These are phyloP conservation scores for Actinia tenebrosa DNA, from an alignment of 64 coral and sea anemone genomes.

Conservation along the genomic window DNA sequence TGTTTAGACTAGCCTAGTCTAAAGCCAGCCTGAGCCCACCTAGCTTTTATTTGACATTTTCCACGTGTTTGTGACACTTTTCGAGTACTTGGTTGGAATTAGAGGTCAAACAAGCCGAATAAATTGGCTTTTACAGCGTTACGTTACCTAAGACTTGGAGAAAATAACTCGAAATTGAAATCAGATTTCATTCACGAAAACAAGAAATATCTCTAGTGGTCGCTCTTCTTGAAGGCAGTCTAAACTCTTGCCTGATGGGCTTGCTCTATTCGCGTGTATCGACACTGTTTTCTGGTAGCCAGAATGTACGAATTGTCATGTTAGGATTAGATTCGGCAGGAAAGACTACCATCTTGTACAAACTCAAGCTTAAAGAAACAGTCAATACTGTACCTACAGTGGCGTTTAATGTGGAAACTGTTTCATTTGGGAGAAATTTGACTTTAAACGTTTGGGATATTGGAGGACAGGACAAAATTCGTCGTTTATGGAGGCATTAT, in stretches of 20 bases:
- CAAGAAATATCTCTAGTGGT: background rate
- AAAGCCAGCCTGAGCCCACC: background rate
- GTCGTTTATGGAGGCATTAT: slow-evolving; percentile 80
- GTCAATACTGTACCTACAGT: slow-evolving; percentile 86
- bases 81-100: background rate
- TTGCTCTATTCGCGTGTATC: background rate
- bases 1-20: background rate
- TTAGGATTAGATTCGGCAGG: slow-evolving; percentile 88
- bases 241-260: slow-evolving; percentile 12
- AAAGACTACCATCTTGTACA: slow-evolving; percentile 95
- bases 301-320: slow-evolving; percentile 79
- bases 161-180: slow-evolving; percentile 2
- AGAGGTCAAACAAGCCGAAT: background rate
- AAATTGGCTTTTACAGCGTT: background rate
- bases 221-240: background rate
- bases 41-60: background rate
- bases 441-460: slow-evolving; percentile 90
- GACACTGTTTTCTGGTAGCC: slow-evolving; percentile 9
- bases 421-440: slow-evolving; percentile 68
- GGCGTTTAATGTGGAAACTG: slow-evolving; percentile 88
- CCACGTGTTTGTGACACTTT: background rate
- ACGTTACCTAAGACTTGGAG: background rate
- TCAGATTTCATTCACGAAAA: background rate
- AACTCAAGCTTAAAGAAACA: slow-evolving; percentile 89
- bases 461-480: slow-evolving; percentile 86